Conservation (phyloP, 2,113 vertebrate species). For the Cebus imitator region DNA sequence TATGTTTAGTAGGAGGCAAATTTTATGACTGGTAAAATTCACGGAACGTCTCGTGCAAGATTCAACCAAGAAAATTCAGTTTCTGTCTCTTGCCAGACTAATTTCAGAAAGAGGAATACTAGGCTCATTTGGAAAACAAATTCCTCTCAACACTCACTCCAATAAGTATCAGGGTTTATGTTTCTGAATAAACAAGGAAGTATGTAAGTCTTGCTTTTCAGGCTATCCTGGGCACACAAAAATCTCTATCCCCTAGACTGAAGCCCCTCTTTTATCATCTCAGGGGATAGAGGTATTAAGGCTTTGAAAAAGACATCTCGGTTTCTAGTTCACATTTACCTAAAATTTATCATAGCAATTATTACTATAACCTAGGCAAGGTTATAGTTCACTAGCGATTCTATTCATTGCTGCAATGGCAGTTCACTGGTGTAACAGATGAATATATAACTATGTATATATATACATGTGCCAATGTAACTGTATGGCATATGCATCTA, state of each 20-base stretch:
- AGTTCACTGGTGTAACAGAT: not conserved
- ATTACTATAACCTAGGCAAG: not conserved
- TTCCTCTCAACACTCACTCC: not conserved
- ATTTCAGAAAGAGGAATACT: not conserved
- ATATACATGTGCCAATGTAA: not conserved
- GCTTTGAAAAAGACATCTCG: not conserved
- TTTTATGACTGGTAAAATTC: not conserved
- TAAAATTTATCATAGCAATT: not conserved
- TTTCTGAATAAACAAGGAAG: not conserved
- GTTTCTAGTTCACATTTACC: not conserved
- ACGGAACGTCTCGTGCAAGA: not conserved
- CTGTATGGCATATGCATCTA: not conserved
- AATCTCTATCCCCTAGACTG: not conserved
- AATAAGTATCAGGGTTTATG: not conserved
- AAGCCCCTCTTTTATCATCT: not conserved
- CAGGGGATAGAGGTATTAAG: not conserved
- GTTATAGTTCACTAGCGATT: not conserved
- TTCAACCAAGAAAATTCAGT: not conserved
- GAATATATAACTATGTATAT: not conserved
- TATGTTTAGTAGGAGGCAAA: not conserved
- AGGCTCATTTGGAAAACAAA: not conserved
- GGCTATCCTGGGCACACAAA: not conserved
- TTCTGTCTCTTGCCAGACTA: slow-evolving; percentile 27
- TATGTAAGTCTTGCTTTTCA: not conserved
- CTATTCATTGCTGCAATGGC: not conserved